Evolutionary conservation across 1,140 invertebrate genomes (phyloP).

Genomic region (Hirudo medicinalis): DNA sequence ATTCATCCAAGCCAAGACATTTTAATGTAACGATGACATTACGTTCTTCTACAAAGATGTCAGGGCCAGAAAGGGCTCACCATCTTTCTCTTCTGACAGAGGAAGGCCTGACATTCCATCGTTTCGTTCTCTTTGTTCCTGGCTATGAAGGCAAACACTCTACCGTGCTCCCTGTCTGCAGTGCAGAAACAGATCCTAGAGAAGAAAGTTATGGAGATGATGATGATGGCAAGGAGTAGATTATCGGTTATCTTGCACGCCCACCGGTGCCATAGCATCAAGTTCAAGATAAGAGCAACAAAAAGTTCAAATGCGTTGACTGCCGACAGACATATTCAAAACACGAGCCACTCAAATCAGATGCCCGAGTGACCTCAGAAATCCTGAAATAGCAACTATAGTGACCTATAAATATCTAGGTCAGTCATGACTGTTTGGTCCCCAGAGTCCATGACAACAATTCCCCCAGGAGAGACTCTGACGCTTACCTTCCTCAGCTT

Average conservation of each 20-base stretch:
- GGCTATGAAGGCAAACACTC: slow-evolving; percentile 73
- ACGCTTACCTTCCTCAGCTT: slow-evolving; percentile 59
- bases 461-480: slow-evolving; percentile 58
- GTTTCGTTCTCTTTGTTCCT: slow-evolving; percentile 57
- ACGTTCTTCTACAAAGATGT: not conserved
- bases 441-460: slow-evolving; percentile 55
- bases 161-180: slow-evolving; percentile 63
- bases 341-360: too few relatives aligned
- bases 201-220: slow-evolving; percentile 25
- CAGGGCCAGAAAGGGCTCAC: slow-evolving; percentile 33
- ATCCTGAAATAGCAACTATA: too few relatives aligned
- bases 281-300: too few relatives aligned
- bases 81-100: slow-evolving; percentile 66
- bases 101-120: slow-evolving; percentile 71
- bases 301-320: too few relatives aligned
- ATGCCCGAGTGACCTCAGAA: too few relatives aligned
- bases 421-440: slow-evolving; percentile 58
- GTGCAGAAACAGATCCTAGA: slow-evolving; percentile 77
- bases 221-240: too few relatives aligned
- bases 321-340: too few relatives aligned
- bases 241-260: too few relatives aligned
- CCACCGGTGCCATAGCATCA: too few relatives aligned
- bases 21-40: not conserved
- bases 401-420: slow-evolving; percentile 67
- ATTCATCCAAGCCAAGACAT: not conserved